Base-by-base conservation (phyloP, 2,888 invertebrate species). In the Agriopis aurantiaria region DNA sequence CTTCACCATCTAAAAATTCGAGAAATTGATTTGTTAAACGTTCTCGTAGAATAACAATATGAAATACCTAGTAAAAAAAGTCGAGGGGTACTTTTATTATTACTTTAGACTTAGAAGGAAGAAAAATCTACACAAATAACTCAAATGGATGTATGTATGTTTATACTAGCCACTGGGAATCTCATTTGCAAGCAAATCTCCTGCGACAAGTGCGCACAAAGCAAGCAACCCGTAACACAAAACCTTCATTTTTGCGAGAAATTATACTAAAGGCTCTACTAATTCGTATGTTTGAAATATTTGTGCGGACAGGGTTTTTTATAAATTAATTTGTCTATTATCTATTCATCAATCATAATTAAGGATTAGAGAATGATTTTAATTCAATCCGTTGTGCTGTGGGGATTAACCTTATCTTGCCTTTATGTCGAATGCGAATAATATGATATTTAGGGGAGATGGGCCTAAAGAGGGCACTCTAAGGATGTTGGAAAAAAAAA, bases 81-180 rank as follows among this genome's bases (percentile, higher is more conserved):
- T 12, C 10, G 45, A 46, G 10, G 10, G 10, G 33, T 33, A 33
- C 33, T 33, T 33, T 33, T 3, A 33, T 33, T 33, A 5, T 33
- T 33, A 33, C 33, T 33, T 33, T 4, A 46, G 46, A 12, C 11
- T n/a, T n/a, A 48, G 12, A 3, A 48, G 14, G n/a, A n/a, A 48
- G 7, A 33, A 33, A 33, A 33, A 33, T 33, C 33, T 33, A 48
- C 48, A 48, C 48, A 48, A 48, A 51, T 51, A 17, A 14, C 7
- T 51, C 8, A 17, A 7, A 14, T 4, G n/a, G 7, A 49, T 33
- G 0, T 1, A 14, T 4, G n/a, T 0, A 49, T 33, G 6, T 1
- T 14, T 10, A n/a, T 51, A 68, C 74, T 53, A n/a, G 72, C 76
- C 73, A 64, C 65, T 65, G n/a, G 57, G 59, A 68, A 70, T 58